phyloP scores from a whole-genome alignment of 1,140 invertebrate species.

The Drosophila lacteicornis region DNA sequence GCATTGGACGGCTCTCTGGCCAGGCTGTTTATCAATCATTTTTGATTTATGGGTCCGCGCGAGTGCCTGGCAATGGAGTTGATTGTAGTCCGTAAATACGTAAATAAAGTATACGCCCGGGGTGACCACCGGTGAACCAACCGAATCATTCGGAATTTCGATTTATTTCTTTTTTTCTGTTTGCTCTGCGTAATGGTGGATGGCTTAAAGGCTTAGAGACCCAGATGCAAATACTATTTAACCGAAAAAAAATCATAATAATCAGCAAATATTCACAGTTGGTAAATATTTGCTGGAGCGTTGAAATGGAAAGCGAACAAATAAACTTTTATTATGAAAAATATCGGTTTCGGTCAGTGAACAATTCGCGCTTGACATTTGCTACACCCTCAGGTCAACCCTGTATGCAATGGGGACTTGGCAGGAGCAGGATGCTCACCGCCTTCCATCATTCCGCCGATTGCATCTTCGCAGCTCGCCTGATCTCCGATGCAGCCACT shows the following conservation, averaged over 20 bases:
- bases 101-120: constrained; percentile 47
- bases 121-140: constrained; percentile 39
- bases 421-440: constrained; percentile 2
- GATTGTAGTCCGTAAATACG: constrained; percentile 49
- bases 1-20: constrained; percentile 5
- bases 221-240: constrained; percentile 62
- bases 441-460: constrained; percentile 9
- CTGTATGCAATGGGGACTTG: constrained; percentile 12
- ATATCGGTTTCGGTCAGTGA: constrained; percentile 66
- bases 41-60: constrained; percentile 70
- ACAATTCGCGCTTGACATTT: constrained; percentile 56
- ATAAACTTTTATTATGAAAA: constrained; percentile 34
- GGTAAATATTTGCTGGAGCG: constrained; percentile 42
- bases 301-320: constrained; percentile 27
- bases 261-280: constrained; percentile 39
- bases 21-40: constrained; percentile 75
- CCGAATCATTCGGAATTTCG: constrained; percentile 54
- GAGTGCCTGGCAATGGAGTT: constrained; percentile 41
- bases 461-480: constrained; percentile 48
- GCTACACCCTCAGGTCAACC: constrained; percentile 16
- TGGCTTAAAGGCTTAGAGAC: constrained; percentile 65
- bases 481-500: constrained; percentile 46
- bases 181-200: constrained; percentile 22
- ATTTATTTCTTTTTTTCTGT: constrained; percentile 59
- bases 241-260: constrained; percentile 39